Conservation (phyloP, 2,113 vertebrate genomes). For the Merops nubicus region DNA sequence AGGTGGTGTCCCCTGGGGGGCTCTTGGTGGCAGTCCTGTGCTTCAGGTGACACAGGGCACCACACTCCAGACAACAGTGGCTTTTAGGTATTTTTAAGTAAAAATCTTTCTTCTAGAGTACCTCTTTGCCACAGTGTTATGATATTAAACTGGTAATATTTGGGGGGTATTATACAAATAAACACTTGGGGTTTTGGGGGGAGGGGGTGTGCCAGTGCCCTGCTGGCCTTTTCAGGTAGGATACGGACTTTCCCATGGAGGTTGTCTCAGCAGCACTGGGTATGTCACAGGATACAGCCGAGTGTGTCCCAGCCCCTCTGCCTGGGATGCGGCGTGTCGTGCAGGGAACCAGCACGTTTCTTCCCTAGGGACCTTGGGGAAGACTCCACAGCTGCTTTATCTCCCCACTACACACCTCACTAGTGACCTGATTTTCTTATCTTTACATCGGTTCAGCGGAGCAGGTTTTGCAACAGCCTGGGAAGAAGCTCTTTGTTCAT, state of each 20-base stretch:
- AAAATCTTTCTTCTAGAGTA: accelerated
- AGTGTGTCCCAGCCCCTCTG: not conserved
- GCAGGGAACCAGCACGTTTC: accelerated
- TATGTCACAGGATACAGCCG: accelerated
- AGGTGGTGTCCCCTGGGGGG: too few relatives aligned
- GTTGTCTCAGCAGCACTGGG: accelerated
- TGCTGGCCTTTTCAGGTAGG: not conserved
- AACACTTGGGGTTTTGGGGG: accelerated
- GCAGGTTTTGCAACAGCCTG: not conserved
- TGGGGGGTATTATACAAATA: accelerated
- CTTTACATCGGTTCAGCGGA: not conserved
- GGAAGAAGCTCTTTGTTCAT: not conserved
- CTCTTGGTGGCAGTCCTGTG: not conserved
- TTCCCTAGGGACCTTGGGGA: too few relatives aligned
- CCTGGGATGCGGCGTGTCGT: accelerated
- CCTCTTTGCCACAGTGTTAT: not conserved
- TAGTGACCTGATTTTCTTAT: not conserved
- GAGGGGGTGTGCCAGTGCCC: not conserved
- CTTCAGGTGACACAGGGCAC: not conserved
- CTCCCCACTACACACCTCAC: accelerated
- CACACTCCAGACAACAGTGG: accelerated
- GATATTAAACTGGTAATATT: accelerated
- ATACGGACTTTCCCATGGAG: accelerated
- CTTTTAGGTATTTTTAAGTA: not conserved
- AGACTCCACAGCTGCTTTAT: accelerated